These are phyloP conservation scores for Epizoanthus scotinus DNA, from an alignment of 92 coral and sea anemone species.

Conservation along the genomic window DNA sequence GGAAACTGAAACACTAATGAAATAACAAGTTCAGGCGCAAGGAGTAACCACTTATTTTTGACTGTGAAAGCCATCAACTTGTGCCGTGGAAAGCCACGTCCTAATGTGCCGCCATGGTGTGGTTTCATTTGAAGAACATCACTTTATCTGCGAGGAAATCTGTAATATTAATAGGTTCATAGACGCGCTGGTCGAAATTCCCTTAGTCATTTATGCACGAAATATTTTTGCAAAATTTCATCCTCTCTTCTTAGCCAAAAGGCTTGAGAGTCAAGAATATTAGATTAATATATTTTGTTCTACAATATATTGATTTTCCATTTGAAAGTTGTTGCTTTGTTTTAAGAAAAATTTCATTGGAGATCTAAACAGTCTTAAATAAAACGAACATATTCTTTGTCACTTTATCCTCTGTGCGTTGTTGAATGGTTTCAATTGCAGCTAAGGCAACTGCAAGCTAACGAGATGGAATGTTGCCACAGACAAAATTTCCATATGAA, in stretches of 20 bases:
- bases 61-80: background rate
- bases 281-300: conserved; percentile 14
- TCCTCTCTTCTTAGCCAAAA: conserved; percentile 22
- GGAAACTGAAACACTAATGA: background rate
- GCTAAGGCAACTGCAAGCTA: conserved; percentile 36
- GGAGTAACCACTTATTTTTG: background rate
- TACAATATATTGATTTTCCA: conserved; percentile 16
- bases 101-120: background rate
- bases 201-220: conserved; percentile 25
- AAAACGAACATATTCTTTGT: conserved; percentile 12
- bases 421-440: conserved; percentile 13
- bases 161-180: conserved; percentile 32
- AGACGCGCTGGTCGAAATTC: conserved; percentile 40
- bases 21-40: conserved; percentile 16
- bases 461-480: conserved; percentile 46
- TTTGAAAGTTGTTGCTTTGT: conserved; percentile 24
- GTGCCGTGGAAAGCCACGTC: conserved; percentile 3
- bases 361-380: background rate
- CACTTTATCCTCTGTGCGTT: background rate
- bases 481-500: conserved; percentile 43
- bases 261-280: conserved; percentile 28
- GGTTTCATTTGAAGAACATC: conserved; percentile 14
- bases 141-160: conserved; percentile 38
- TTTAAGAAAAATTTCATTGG: conserved; percentile 26
- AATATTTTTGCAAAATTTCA: conserved; percentile 4